Conservation (phyloP, 2,113 vertebrate species). For the Jaculus jaculus region DNA sequence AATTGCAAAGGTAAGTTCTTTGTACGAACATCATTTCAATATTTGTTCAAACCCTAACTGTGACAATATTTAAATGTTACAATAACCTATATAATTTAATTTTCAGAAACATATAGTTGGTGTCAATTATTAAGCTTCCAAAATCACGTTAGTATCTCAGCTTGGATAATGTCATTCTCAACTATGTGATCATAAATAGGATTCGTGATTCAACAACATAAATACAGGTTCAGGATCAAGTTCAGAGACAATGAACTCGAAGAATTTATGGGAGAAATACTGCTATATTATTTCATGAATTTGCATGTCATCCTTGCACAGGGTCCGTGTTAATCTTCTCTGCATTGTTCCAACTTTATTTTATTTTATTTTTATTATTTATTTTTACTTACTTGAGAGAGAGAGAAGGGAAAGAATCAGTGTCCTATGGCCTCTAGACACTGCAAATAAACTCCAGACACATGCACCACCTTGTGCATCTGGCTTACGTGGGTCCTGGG, state of each 20-base stretch:
- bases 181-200: constrained; percentile 15
- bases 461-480: too few species aligned
- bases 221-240: constrained; percentile 26
- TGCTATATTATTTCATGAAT: background rate
- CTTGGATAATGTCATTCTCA: constrained; percentile 22
- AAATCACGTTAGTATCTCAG: constrained; percentile 46
- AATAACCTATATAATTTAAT: constrained; percentile 39
- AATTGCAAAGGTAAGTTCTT: constrained; percentile 89
- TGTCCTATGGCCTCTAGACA: too few species aligned
- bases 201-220: constrained; percentile 39
- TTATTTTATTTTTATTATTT: too few species aligned
- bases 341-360: too few species aligned
- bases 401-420: too few species aligned
- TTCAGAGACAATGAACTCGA: constrained; percentile 33
- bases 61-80: constrained; percentile 34
- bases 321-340: too few species aligned
- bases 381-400: too few species aligned
- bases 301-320: too few species aligned
- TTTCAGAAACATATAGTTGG: background rate
- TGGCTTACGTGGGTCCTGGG: too few species aligned
- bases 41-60: constrained; percentile 29
- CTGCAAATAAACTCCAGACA: too few species aligned
- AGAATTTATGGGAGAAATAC: constrained; percentile 43
- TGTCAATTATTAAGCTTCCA: constrained; percentile 19
- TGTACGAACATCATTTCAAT: constrained; percentile 41